These are phyloP conservation scores for Choloepus hoffmanni DNA, from an alignment of 2,113 vertebrate species.

Conservation along the genomic window DNA sequence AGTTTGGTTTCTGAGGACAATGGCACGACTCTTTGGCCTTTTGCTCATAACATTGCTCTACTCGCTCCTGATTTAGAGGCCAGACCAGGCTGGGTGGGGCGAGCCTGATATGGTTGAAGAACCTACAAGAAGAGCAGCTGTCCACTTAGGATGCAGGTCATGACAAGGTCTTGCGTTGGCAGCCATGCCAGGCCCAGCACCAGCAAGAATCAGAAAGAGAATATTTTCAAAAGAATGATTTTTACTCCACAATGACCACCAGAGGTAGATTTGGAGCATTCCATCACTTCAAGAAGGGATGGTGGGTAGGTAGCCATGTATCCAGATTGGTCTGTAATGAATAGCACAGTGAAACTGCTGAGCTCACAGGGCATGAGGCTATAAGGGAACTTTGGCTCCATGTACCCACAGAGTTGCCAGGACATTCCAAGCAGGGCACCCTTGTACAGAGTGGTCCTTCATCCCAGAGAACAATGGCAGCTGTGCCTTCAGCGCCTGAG, in stretches of 20 bases:
- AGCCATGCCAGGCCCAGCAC: neutral
- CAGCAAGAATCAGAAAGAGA: neutral
- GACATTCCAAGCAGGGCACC: neutral
- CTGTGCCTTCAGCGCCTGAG: neutral
- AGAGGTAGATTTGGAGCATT: neutral
- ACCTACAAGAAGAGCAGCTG: neutral
- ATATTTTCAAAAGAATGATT: neutral
- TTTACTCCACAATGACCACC: neutral
- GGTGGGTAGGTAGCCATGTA: neutral
- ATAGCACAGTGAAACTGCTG: neutral
- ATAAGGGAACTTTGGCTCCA: neutral
- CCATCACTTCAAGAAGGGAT: neutral
- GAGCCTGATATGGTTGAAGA: neutral
- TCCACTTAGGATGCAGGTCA: neutral
- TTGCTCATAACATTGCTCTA: neutral
- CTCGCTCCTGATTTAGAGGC: neutral
- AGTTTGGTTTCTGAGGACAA: conserved; percentile 8
- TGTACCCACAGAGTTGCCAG: neutral
- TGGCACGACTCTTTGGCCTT: neutral
- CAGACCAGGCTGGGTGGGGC: neutral
- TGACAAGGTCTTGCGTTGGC: neutral
- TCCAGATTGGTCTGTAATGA: neutral
- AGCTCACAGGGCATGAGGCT: neutral
- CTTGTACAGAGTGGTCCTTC: neutral
- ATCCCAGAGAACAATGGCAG: neutral